Conservation (phyloP, 2,888 invertebrate species). For the Watsonalla binaria region DNA sequence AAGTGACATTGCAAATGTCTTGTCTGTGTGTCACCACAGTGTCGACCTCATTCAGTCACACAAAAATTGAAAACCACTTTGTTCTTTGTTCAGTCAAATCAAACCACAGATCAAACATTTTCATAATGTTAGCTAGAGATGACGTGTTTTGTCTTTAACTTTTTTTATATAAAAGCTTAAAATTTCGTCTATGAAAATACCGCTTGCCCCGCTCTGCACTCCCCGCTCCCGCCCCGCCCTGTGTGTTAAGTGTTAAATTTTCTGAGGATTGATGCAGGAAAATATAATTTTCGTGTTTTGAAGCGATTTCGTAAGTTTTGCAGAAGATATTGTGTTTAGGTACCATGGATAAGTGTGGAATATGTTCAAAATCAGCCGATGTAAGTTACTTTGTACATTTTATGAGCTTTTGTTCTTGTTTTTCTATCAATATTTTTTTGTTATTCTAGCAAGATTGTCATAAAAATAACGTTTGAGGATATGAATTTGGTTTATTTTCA, state of each 20-base stretch:
- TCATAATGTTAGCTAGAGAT: too few species aligned
- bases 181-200: slow-evolving; percentile 23
- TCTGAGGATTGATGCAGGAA: slow-evolving; percentile 46
- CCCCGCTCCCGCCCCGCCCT: slow-evolving; percentile 54
- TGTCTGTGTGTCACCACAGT: too few species aligned
- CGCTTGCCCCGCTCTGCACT: slow-evolving; percentile 32
- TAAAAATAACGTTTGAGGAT: slow-evolving; percentile 56
- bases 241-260: slow-evolving; percentile 37
- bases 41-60: too few species aligned
- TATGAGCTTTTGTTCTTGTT: background rate
- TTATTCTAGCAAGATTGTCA: slow-evolving; percentile 67
- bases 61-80: too few species aligned
- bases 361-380: slow-evolving; percentile 65
- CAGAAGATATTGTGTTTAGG: slow-evolving; percentile 20
- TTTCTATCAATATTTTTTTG: slow-evolving; percentile 61
- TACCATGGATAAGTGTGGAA: slow-evolving; percentile 72
- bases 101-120: too few species aligned
- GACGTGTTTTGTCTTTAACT: background rate
- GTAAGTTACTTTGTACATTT: slow-evolving; percentile 43
- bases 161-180: background rate
- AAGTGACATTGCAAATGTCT: too few species aligned
- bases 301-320: slow-evolving; percentile 43
- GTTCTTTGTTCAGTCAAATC: too few species aligned
- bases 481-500: slow-evolving; percentile 17
- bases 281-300: slow-evolving; percentile 53